A percentile compares a stretch with the other conserved stretches of the same genome.
Evolutionary conservation across 2,797 vertebrate genomes (phyloP).

Genomic region (Falco novaeseelandiae): DNA sequence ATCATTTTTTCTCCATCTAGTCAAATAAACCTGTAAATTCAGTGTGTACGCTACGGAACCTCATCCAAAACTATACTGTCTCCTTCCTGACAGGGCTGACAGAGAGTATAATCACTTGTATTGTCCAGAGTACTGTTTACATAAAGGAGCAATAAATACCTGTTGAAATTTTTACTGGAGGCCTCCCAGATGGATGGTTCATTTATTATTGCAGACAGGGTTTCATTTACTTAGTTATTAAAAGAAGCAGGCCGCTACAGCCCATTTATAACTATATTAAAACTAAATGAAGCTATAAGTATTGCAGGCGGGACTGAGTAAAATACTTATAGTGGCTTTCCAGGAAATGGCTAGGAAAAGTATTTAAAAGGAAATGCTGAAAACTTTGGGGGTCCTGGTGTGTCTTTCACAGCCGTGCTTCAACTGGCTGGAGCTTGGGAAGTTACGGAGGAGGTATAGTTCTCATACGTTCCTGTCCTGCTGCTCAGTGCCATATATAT

Average conservation of each 20-base stretch:
- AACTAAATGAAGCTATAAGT: conserved; percentile 68
- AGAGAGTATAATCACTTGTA: conserved; percentile 41
- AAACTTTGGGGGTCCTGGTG: conserved; percentile 39
- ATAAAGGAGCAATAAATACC: conserved; percentile 52
- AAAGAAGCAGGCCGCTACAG: conserved; percentile 60
- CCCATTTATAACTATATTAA: conserved; percentile 71
- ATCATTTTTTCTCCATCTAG: conserved; percentile 18
- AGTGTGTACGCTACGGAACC: neutral
- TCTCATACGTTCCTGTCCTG: neutral
- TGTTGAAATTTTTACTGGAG: conserved; percentile 51
- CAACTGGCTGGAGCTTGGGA: neutral
- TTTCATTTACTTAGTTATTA: conserved; percentile 73
- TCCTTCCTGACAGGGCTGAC: conserved; percentile 48
- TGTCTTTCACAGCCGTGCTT: neutral
- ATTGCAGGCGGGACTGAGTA: conserved; percentile 49
- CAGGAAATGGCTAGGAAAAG: conserved; percentile 53
- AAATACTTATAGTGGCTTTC: conserved; percentile 51
- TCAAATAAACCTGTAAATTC: conserved; percentile 42
- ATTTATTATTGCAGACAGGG: conserved; percentile 71
- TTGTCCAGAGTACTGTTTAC: conserved; percentile 55
- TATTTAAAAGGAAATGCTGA: conserved; percentile 58
- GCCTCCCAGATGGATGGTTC: conserved; percentile 54
- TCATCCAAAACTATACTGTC: neutral
- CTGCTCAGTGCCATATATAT: neutral
- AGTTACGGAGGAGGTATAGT: neutral